Evolutionary conservation across 2,113 vertebrate genomes (phyloP), one percentile per base, ranked within the genome.

Genomic region (Pachycephala philippinensis): DNA sequence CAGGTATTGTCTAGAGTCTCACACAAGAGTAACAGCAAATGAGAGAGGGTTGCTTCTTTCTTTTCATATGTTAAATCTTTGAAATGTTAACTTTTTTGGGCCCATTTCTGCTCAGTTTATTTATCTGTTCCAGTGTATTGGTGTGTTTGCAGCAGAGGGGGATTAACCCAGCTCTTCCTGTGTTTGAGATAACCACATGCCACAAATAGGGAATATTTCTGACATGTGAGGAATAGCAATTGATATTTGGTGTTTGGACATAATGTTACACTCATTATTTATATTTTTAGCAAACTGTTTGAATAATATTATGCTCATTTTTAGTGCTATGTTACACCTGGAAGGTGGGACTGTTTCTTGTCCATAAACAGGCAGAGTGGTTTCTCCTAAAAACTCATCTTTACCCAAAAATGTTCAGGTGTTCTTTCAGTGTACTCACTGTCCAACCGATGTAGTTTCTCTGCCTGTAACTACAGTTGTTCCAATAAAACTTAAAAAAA

Each of bases 401-500:
- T 42, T 39, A 45, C 13, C 10, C 35, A 63, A 13, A 64, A 3
- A 2, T 27, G 19, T 52, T 27, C 15, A 44, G 27, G 17, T 69
- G n/a, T 79, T 81, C n/a, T 63, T 71, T 85, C 42, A 70, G 59
- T 28, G 35, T 26, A 53, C 15, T 60, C 24, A 13, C 30, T 83
- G 75, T 60, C 54, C 27, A 28, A 40, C 19, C 9, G 14, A 30
- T 33, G 75, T 28, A 13, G 45, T 88, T 91, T 86, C 64, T 31
- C 78, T 54, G 49, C 30, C 72, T 75, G 45, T 74, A 53, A 72
- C 84, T 54, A 16, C 59, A 21, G 27, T 56, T 70, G 37, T 93
- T 83, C 13, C n/a, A 96, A 93, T 95, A 96, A 96, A 97, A 65
- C 13, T 69, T 47, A 6, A 19, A 11, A 31, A 84, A 65, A 14